A percentile compares a stretch with the other conserved stretches of the same genome.
phyloP scores from a whole-genome alignment of 2,888 invertebrate species.

The Buathra laborator region DNA sequence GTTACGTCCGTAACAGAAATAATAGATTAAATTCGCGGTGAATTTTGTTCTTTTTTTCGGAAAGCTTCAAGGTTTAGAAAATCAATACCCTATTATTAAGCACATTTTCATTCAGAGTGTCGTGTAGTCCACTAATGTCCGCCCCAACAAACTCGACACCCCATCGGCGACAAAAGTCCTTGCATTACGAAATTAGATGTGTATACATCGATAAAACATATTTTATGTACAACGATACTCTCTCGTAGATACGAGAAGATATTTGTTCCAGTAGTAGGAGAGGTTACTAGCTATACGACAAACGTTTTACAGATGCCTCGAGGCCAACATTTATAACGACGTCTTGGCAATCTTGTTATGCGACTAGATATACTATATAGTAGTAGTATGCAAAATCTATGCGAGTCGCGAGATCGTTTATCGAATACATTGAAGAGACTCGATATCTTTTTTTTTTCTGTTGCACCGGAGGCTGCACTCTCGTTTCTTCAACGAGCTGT shows the following conservation, averaged over 20 bases:
- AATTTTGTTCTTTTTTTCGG: no score
- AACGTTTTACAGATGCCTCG: constrained; percentile 23
- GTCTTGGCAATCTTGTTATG: constrained; percentile 35
- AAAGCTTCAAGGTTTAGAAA: constrained; percentile 34
- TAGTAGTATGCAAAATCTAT: neutral
- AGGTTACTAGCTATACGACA: constrained; percentile 23
- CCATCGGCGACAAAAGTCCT: constrained; percentile 48
- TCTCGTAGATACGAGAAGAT: neutral
- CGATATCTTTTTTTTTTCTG: constrained; percentile 37
- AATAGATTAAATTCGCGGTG: no score
- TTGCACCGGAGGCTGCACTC: constrained; percentile 17
- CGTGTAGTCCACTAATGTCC: constrained; percentile 67
- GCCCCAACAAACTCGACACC: constrained; percentile 67
- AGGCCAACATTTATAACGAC: constrained; percentile 44
- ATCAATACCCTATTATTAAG: constrained; percentile 65
- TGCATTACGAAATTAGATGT: constrained; percentile 57
- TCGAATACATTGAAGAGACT: constrained; percentile 4
- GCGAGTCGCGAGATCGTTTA: constrained; percentile 4
- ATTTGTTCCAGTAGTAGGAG: constrained; percentile 6
- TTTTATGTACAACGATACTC: constrained; percentile 41
- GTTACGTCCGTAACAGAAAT: no score
- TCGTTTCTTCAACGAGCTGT: constrained; percentile 31
- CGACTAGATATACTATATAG: constrained; percentile 15
- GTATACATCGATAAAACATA: constrained; percentile 41
- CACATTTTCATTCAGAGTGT: constrained; percentile 37